Evolutionary conservation across 2,888 invertebrate species (phyloP).

Genomic region (Crossocerus cetratus): DNA sequence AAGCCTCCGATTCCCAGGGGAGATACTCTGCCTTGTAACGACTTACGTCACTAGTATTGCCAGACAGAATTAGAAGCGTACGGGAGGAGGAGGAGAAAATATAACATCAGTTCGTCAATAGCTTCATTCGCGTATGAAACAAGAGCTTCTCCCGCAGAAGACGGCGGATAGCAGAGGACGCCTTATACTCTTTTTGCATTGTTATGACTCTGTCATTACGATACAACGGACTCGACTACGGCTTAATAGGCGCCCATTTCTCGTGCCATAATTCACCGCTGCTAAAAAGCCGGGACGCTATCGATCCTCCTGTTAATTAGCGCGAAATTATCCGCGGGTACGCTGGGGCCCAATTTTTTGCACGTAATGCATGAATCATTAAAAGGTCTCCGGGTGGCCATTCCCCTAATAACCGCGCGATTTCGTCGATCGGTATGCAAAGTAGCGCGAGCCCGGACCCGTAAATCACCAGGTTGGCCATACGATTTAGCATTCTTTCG

Average conservation of each 20-base stretch:
- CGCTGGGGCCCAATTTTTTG: constrained; percentile 45
- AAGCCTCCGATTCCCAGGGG: constrained; percentile 16
- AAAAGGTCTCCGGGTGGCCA: constrained; percentile 41
- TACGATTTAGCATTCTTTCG: constrained; percentile 60
- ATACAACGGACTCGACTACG: no score
- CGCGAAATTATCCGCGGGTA: constrained; percentile 39
- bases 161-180: no score
- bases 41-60: no score
- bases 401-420: constrained; percentile 56
- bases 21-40: not conserved
- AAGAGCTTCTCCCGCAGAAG: no score
- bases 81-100: no score
- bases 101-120: no score
- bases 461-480: constrained; percentile 68
- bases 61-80: no score
- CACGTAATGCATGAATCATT: constrained; percentile 61
- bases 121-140: no score
- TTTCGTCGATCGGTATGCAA: constrained; percentile 69
- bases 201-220: no score
- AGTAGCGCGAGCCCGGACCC: constrained; percentile 61
- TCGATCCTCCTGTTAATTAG: constrained; percentile 48
- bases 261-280: not conserved
- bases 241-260: not conserved
- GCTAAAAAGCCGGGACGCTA: constrained; percentile 10
- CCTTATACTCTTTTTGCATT: no score